These are phyloP conservation scores for Tipula vernalis DNA, from an alignment of 2,888 invertebrate species.

Conservation along the genomic window DNA sequence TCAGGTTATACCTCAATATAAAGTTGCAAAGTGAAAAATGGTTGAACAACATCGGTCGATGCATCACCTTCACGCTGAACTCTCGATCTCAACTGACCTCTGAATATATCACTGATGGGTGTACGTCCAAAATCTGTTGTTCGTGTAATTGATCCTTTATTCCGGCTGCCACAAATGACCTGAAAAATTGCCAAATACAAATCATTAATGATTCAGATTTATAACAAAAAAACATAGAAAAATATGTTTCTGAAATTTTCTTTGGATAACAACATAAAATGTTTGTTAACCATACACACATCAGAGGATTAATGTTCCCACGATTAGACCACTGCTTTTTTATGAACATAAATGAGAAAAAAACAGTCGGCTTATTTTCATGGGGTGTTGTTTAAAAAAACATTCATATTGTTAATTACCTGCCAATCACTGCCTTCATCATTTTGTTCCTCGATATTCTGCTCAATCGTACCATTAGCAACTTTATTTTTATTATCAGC, in stretches of 20 bases:
- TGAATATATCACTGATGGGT: slow-evolving; percentile 86
- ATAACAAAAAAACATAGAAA: not conserved
- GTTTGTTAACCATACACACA: slow-evolving; percentile 14
- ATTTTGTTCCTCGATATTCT: slow-evolving; percentile 25
- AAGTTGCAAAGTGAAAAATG: slow-evolving; percentile 88
- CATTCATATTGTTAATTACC: slow-evolving; percentile 22
- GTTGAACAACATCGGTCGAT: slow-evolving; percentile 84
- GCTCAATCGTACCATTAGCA: slow-evolving; percentile 36
- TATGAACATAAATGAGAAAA: slow-evolving; percentile 13
- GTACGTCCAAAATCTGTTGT: slow-evolving; percentile 71
- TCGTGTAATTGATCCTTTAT: slow-evolving; percentile 80
- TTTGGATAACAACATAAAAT: slow-evolving; percentile 13
- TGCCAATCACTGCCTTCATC: slow-evolving; percentile 35
- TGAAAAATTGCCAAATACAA: slow-evolving; percentile 16
- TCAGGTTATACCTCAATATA: slow-evolving; percentile 71
- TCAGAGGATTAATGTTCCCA: slow-evolving; percentile 17
- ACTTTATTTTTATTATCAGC: slow-evolving; percentile 40
- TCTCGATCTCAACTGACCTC: slow-evolving; percentile 77
- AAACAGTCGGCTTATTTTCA: slow-evolving; percentile 17
- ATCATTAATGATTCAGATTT: not conserved
- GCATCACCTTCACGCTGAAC: slow-evolving; percentile 53
- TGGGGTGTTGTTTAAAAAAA: slow-evolving; percentile 15
- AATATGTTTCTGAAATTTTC: slow-evolving; percentile 15
- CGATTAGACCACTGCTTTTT: slow-evolving; percentile 17
- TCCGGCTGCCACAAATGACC: slow-evolving; percentile 57